Percentiles rank a stretch among this genome's conserved stretches.
Evolutionary conservation across 2,888 invertebrate genomes (phyloP).

Genomic region (Amblyjoppa proteus): DNA sequence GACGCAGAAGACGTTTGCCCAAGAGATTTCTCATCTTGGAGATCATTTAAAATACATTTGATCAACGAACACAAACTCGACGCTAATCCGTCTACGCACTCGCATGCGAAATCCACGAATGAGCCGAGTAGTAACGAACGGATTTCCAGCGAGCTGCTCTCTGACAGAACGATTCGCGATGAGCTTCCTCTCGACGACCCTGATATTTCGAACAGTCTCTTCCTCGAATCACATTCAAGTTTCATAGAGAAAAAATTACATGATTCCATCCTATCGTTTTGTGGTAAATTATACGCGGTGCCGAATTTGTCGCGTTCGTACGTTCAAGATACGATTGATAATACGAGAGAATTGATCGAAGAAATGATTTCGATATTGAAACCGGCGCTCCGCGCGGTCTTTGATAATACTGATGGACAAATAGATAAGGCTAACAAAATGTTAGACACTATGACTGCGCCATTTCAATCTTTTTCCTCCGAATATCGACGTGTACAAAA

Average conservation of each 20-base stretch:
- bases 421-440: background rate
- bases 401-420: background rate
- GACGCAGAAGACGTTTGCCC: background rate
- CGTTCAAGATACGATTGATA: slow-evolving; percentile 18
- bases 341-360: slow-evolving; percentile 35
- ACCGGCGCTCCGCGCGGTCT: slow-evolving; percentile 5
- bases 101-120: background rate
- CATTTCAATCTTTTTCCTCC: slow-evolving; percentile 27
- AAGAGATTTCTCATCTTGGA: slow-evolving; percentile 8
- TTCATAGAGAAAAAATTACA: slow-evolving; percentile 3
- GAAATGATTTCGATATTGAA: slow-evolving; percentile 22
- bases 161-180: background rate
- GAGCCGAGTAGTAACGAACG: background rate
- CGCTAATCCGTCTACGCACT: background rate
- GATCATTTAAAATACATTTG: slow-evolving; percentile 15
- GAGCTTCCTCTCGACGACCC: background rate
- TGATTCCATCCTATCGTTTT: slow-evolving; percentile 6
- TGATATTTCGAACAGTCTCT: background rate
- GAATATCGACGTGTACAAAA: slow-evolving; percentile 19
- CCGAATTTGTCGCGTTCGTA: slow-evolving; percentile 29
- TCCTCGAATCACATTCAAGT: background rate
- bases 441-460: background rate
- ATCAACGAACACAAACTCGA: background rate
- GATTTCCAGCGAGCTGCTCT: background rate
- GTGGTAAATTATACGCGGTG: slow-evolving; percentile 41